Evolutionary conservation across 2,113 vertebrate genomes (phyloP).

Genomic region (Dissostichus mawsoni): DNA sequence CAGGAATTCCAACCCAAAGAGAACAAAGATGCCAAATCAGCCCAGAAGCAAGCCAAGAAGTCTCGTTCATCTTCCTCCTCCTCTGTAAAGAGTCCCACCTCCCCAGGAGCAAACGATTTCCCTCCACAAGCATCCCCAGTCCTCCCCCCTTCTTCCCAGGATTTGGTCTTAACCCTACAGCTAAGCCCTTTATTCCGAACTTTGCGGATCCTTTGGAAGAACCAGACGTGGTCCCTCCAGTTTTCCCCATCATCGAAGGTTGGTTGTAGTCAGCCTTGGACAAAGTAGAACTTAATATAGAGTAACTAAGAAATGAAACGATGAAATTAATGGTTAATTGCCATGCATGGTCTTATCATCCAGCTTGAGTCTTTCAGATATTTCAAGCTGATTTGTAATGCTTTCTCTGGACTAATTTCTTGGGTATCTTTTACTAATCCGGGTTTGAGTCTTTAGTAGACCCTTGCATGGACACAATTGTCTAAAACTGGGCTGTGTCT

Average conservation of each 20-base stretch:
- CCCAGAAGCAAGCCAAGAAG: conserved; percentile 70
- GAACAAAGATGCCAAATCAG: conserved; percentile 56
- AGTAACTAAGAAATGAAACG: conserved; percentile 12
- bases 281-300: conserved; percentile 29
- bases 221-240: conserved; percentile 47
- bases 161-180: conserved; percentile 83
- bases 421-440: conserved; percentile 28
- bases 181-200: conserved; percentile 85
- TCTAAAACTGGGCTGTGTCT: conserved; percentile 49
- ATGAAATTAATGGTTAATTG: conserved; percentile 3
- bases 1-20: conserved; percentile 66
- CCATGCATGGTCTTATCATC: conserved; percentile 44
- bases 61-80: conserved; percentile 66
- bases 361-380: conserved; percentile 29
- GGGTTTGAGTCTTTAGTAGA: conserved; percentile 23
- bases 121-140: conserved; percentile 54
- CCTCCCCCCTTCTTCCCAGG: conserved; percentile 53
- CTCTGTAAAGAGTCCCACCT: conserved; percentile 74
- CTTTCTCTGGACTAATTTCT: conserved; percentile 14
- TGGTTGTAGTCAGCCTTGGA: conserved; percentile 76
- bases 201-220: conserved; percentile 77
- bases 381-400: conserved; percentile 36
- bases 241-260: conserved; percentile 77
- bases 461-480: conserved; percentile 72
- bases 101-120: conserved; percentile 52